phyloP scores from a whole-genome alignment of 2,888 invertebrate genomes.

The Allygus modestus region DNA sequence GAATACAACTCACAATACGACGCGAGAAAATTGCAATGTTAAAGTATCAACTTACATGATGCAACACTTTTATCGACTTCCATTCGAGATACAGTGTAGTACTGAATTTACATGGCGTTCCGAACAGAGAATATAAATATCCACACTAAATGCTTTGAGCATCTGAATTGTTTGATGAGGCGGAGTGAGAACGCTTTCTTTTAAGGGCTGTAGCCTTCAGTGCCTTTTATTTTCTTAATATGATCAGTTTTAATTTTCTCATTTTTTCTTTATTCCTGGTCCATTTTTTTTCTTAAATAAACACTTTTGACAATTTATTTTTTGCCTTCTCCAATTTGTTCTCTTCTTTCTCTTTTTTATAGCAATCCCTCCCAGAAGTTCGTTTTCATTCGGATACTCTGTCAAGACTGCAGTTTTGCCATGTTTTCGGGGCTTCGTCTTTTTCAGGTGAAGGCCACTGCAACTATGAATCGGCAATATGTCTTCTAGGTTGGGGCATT shows the following conservation, averaged over 20 bases:
- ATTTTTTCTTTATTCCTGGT: no score
- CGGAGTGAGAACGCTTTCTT: background rate
- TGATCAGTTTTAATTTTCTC: background rate
- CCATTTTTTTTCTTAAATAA: background rate
- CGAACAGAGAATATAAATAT: constrained; percentile 59
- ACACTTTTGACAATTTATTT: background rate
- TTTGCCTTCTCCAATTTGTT: constrained; percentile 17
- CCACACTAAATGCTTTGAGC: constrained; percentile 50
- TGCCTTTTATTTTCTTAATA: background rate
- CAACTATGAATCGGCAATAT: constrained; percentile 45
- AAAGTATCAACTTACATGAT: no score
- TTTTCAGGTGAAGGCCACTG: constrained; percentile 10
- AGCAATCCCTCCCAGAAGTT: constrained; percentile 41
- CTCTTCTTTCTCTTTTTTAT: constrained; percentile 46
- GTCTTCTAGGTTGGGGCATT: constrained; percentile 52
- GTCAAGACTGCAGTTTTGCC: constrained; percentile 62
- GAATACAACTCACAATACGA: no score
- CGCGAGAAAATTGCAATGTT: no score
- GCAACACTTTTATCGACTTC: no score
- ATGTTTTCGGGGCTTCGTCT: constrained; percentile 50
- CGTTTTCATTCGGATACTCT: constrained; percentile 62
- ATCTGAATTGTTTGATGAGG: constrained; percentile 39
- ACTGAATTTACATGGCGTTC: no score
- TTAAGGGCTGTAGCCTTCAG: background rate
- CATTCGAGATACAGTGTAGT: no score